Percentiles rank a stretch among this genome's conserved stretches.
Evolutionary conservation across 2,888 invertebrate species (phyloP).

Genomic region (Molorchus minor): DNA sequence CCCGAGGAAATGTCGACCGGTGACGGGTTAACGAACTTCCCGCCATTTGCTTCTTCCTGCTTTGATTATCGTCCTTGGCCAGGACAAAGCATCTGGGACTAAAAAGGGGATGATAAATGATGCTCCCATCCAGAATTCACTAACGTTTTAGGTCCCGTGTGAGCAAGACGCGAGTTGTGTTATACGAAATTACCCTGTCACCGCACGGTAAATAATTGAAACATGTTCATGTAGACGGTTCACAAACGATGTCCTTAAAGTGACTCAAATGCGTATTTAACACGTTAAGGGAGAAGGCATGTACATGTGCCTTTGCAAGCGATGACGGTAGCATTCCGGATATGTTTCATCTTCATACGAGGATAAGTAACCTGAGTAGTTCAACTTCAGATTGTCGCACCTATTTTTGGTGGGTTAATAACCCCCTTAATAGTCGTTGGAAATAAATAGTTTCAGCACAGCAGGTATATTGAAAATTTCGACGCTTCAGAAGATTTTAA

Average conservation of each 20-base stretch:
- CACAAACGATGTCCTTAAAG: not conserved
- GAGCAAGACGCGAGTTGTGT: constrained; percentile 6
- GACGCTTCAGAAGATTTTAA: too few relatives aligned
- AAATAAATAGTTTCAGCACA: too few relatives aligned
- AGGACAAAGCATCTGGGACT: constrained; percentile 45
- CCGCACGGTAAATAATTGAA: not conserved
- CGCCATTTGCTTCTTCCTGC: constrained; percentile 35
- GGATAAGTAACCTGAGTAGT: too few relatives aligned
- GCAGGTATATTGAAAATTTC: too few relatives aligned
- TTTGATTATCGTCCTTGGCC: constrained; percentile 49
- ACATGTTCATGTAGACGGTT: not conserved
- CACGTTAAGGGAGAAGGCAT: too few relatives aligned
- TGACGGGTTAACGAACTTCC: constrained; percentile 35
- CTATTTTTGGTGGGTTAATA: too few relatives aligned
- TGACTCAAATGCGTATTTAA: too few relatives aligned
- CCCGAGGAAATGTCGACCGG: not conserved
- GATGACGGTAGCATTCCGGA: too few relatives aligned
- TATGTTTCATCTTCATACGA: too few relatives aligned
- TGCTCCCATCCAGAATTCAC: constrained; percentile 19
- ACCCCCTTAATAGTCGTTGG: too few relatives aligned
- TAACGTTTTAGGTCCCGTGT: not conserved
- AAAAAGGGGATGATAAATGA: constrained; percentile 53
- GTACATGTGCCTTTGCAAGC: too few relatives aligned
- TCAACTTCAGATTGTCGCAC: too few relatives aligned
- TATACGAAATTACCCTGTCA: constrained; percentile 6